Percentiles rank a stretch among this genome's conserved stretches.
phyloP scores from a whole-genome alignment of 2,113 vertebrate species.

The Actenoides hombroni region DNA sequence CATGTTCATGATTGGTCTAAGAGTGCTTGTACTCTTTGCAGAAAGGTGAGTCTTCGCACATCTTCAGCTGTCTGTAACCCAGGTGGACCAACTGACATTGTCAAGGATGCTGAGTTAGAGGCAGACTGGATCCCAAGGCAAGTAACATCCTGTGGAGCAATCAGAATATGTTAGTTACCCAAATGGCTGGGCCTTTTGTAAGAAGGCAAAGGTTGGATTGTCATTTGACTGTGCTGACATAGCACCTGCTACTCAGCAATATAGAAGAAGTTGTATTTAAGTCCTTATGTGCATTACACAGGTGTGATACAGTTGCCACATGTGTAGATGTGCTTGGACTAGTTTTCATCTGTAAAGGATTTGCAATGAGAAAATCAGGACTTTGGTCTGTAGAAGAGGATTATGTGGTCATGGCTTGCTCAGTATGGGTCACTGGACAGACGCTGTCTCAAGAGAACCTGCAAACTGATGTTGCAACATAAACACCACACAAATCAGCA shows the following conservation, averaged over 20 bases:
- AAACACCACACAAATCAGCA: neutral
- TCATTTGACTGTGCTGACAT: neutral
- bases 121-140: neutral
- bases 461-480: neutral
- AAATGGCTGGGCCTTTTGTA: neutral
- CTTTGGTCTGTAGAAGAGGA: neutral
- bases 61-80: neutral
- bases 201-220: neutral
- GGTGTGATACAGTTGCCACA: neutral
- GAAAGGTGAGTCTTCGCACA: neutral
- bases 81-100: neutral
- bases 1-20: neutral
- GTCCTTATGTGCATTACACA: neutral
- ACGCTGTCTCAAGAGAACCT: neutral
- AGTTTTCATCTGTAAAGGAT: neutral
- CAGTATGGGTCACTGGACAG: neutral
- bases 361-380: neutral
- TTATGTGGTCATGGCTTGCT: neutral
- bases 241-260: neutral
- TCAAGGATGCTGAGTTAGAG: neutral
- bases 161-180: neutral
- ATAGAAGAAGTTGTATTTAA: neutral
- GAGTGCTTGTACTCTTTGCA: neutral
- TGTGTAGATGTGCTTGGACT: neutral
- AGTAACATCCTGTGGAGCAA: neutral